Evolutionary conservation across 1,140 invertebrate species (phyloP), one percentile per base, ranked within the genome.

Genomic region (Camponotus pennsylvanicus): DNA sequence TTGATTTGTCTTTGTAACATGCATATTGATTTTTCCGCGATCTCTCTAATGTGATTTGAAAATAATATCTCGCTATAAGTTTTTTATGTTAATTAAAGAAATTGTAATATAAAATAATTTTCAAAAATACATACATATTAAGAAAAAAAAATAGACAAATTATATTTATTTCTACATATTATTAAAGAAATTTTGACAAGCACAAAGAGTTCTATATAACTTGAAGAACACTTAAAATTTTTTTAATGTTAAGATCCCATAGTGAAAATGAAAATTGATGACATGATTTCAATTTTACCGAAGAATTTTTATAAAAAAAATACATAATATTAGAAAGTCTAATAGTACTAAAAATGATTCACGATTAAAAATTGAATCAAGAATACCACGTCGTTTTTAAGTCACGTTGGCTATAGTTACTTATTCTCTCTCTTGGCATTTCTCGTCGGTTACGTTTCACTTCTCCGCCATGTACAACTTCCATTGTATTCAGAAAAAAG

Each of bases 401-500:
- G 64, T 55, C n/a, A 45, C 45, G 52, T 69, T 80, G 45, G 21
- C 21, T 37, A 49, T 52, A 52, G 34, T 55, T 52, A 18, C n/a
- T 37, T 61, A 37, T 40, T 67, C 40, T 21, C 13, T 67, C 77
- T 37, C 42, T 66, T 55, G 45, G 45, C 34, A 40, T 55, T 40
- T 32, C 34, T 45, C 59, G 40, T 77, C 15, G 34, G 45, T 80
- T 27, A 27, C 27, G 27, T 27, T 69, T 21, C 49, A 55, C 52
- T 69, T 34, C 64, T 57, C n/a, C 34, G 76, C 15, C 13, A 21
- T 52, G 13, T 55, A 57, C 78, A 40, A 59, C 21, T 40, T 57
- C 78, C 34, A 70, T 80, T 80, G 67, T 80, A 80, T 80, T 70
- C 64, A 42, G 78, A 67, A 80, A 80, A 80, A 80, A 80, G 64